phyloP scores from a whole-genome alignment of 1,140 invertebrate genomes.

The Sipha flava region DNA sequence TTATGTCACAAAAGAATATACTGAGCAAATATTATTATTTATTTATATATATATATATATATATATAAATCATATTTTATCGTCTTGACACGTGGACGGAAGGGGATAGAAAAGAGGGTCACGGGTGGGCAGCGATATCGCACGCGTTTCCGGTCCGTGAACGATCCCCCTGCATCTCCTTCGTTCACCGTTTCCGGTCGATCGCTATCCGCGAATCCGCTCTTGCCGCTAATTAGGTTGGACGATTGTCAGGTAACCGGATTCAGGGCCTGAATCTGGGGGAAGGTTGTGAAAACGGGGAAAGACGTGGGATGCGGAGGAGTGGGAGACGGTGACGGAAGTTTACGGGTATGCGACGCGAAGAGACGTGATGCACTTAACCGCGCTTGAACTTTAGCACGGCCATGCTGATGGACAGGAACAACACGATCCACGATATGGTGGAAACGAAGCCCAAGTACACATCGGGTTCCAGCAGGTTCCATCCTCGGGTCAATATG shows the following conservation, averaged over 20 bases:
- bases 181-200: too few relatives aligned
- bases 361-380: conserved; percentile 47
- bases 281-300: too few relatives aligned
- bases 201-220: too few relatives aligned
- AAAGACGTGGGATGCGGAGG: too few relatives aligned
- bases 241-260: too few relatives aligned
- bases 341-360: too few relatives aligned
- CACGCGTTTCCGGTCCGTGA: too few relatives aligned
- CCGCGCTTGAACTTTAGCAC: conserved; percentile 76
- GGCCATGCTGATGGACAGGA: conserved; percentile 67
- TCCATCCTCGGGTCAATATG: conserved; percentile 82
- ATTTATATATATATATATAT: too few relatives aligned
- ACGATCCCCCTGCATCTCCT: too few relatives aligned
- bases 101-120: neutral
- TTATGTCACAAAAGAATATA: conserved; percentile 28
- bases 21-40: conserved; percentile 7
- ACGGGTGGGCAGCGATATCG: too few relatives aligned
- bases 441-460: conserved; percentile 81
- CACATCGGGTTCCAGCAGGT: conserved; percentile 62
- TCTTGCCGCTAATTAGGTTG: too few relatives aligned
- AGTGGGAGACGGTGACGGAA: neutral
- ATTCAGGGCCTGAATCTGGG: too few relatives aligned
- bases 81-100: neutral
- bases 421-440: conserved; percentile 71
- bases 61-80: neutral